Percentiles rank a stretch among this genome's conserved stretches.
Conservation (phyloP, 2,113 vertebrate genomes). For the Cranoglanis bouderius region DNA sequence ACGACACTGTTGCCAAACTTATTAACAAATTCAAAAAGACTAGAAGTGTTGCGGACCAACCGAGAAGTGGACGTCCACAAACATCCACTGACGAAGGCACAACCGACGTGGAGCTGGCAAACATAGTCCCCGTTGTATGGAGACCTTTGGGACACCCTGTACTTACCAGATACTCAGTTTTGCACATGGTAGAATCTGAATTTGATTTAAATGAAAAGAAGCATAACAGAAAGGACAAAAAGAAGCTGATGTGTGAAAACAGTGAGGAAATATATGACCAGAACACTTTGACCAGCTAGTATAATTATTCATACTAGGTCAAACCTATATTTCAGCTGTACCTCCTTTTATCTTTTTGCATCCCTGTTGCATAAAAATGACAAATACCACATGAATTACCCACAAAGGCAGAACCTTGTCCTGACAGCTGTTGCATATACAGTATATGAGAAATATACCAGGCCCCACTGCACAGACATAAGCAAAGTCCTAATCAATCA, state of each 20-base stretch:
- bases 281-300: neutral
- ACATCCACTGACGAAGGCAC: no score
- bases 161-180: neutral
- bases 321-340: neutral
- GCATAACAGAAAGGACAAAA: neutral
- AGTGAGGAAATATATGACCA: neutral
- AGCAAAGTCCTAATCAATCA: conserved; percentile 35
- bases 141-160: no score
- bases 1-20: no score
- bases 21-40: no score
- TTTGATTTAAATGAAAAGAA: neutral
- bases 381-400: conserved; percentile 12
- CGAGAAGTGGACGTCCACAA: no score
- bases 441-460: conserved; percentile 27
- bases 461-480: conserved; percentile 2
- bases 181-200: neutral
- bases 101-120: no score
- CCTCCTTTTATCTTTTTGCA: neutral
- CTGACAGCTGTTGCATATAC: conserved; percentile 37
- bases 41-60: no score
- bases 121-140: no score
- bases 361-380: neutral
- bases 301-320: neutral
- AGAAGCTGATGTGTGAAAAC: neutral
- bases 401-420: conserved; percentile 10